Evolutionary conservation across 2,113 vertebrate genomes (phyloP).

Genomic region (Antigone vipio): DNA sequence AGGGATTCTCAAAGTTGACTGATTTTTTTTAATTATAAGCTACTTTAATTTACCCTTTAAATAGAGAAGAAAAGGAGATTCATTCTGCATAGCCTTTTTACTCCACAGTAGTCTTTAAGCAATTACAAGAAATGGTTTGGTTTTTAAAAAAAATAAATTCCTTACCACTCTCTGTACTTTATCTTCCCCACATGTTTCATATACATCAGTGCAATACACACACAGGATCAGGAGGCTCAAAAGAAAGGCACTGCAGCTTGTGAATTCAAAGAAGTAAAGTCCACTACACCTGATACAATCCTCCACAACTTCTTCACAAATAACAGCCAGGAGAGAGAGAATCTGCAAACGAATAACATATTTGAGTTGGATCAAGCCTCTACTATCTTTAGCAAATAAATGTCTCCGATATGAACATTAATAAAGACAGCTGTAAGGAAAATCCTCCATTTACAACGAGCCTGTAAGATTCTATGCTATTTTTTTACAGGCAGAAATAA

Average conservation of each 20-base stretch:
- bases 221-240: slow-evolving; percentile 80
- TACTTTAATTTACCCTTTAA: not conserved
- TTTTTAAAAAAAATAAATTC: not conserved
- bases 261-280: slow-evolving; percentile 92
- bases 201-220: slow-evolving; percentile 74
- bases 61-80: not conserved
- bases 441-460: not conserved
- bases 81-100: not conserved
- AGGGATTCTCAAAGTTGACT: not conserved
- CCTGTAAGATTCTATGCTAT: not conserved
- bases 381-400: not conserved
- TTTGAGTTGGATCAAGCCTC: not conserved
- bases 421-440: not conserved
- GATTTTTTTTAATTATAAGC: not conserved
- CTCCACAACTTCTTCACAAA: slow-evolving; percentile 85
- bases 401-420: not conserved
- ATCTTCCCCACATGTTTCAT: slow-evolving; percentile 59
- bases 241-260: slow-evolving; percentile 87
- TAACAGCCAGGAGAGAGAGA: slow-evolving; percentile 84
- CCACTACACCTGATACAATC: slow-evolving; percentile 72
- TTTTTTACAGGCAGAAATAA: not conserved
- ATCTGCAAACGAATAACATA: slow-evolving; percentile 68
- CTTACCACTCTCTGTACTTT: slow-evolving; percentile 78
- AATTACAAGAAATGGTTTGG: not conserved
- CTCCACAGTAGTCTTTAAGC: not conserved